Percentiles rank a stretch among this genome's conserved stretches.
These are phyloP conservation scores for Onychostruthus taczanowskii DNA, from an alignment of 2,113 vertebrate genomes.

Conservation along the genomic window DNA sequence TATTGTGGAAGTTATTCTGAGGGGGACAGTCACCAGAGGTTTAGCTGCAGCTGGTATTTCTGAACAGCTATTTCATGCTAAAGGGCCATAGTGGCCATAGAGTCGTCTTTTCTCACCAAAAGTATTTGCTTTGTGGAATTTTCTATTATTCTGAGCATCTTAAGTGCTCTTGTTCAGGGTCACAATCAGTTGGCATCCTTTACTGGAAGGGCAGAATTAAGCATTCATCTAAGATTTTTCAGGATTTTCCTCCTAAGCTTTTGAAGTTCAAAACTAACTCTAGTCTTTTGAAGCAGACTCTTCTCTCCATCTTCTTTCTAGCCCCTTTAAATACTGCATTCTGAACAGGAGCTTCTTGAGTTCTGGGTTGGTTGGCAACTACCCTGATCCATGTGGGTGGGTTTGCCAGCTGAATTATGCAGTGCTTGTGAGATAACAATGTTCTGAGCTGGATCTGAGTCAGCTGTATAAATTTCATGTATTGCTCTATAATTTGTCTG, in stretches of 20 bases:
- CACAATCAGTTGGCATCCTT: not conserved
- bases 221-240: not conserved
- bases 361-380: not conserved
- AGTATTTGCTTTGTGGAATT: not conserved
- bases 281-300: not conserved
- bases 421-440: not conserved
- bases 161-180: not conserved
- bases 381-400: not conserved
- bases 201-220: not conserved
- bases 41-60: not conserved
- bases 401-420: not conserved
- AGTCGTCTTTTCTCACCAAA: not conserved
- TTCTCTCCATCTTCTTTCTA: not conserved
- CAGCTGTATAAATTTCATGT: not conserved
- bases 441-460: not conserved
- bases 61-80: not conserved
- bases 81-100: not conserved
- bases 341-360: not conserved
- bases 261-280: not conserved
- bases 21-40: not conserved
- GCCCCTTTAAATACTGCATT: not conserved
- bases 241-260: not conserved
- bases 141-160: not conserved
- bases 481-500: not conserved
- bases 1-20: not conserved